Evolutionary conservation across 2,888 invertebrate genomes (phyloP).

Genomic region (Pseudanteris insignis): DNA sequence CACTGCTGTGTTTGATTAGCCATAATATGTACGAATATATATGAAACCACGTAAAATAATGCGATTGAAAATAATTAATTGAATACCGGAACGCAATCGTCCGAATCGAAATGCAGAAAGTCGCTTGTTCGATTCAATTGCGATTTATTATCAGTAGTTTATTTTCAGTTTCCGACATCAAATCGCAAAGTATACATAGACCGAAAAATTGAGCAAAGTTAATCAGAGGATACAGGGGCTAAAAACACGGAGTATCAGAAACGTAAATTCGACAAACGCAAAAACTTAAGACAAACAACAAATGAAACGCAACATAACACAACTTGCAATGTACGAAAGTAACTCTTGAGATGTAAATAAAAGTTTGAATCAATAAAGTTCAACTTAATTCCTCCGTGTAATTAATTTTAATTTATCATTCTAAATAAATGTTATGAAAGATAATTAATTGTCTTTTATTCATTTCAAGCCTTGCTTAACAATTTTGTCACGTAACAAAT

Average conservation of each 20-base stretch:
- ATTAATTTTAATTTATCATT: no score
- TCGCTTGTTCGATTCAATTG: no score
- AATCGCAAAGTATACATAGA: constrained; percentile 26
- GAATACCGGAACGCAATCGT: constrained; percentile 19
- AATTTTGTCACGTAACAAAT: no score
- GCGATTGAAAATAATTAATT: constrained; percentile 20
- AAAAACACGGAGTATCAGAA: constrained; percentile 14
- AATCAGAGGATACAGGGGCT: constrained; percentile 9
- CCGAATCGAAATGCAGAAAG: constrained; percentile 17
- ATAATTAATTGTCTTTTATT: no score
- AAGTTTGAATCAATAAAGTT: no score
- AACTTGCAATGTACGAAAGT: no score
- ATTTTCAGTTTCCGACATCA: constrained; percentile 21
- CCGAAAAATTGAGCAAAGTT: constrained; percentile 34
- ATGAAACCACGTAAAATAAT: constrained; percentile 17
- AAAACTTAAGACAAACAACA: constrained; percentile 39
- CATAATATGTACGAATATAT: no score
- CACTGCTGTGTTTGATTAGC: constrained; percentile 43
- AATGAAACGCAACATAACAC: constrained; percentile 54
- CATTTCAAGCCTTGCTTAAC: no score
- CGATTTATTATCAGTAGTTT: no score
- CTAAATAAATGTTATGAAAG: no score
- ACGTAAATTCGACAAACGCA: constrained; percentile 8
- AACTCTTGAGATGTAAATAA: no score
- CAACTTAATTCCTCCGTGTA: no score